Conservation (phyloP, 2,797 vertebrate species). For the Falco berigora region DNA sequence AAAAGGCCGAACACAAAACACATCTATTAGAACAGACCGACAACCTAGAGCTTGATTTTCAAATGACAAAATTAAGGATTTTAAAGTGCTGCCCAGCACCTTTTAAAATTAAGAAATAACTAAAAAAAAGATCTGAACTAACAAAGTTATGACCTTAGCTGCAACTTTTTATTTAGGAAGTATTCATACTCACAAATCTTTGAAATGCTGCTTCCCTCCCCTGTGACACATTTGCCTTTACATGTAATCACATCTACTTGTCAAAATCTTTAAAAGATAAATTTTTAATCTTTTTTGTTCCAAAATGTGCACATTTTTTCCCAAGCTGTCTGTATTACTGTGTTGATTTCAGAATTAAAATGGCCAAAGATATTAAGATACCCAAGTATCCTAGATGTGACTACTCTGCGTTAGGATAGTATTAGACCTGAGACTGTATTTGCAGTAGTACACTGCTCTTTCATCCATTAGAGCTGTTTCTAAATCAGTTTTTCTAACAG, state of each 20-base stretch:
- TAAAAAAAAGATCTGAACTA: not conserved
- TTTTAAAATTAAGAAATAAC: not conserved
- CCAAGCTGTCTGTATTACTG: not conserved
- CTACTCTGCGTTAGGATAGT: not conserved
- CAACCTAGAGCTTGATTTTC: not conserved
- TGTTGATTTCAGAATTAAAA: not conserved
- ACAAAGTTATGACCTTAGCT: not conserved
- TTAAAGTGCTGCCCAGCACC: not conserved
- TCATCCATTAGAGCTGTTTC: not conserved
- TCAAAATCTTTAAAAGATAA: not conserved
- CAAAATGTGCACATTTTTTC: not conserved
- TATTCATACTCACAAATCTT: not conserved
- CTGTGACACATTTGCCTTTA: not conserved
- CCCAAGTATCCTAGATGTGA: not conserved
- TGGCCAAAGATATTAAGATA: not conserved
- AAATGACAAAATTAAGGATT: not conserved
- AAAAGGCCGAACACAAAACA: conserved; percentile 48
- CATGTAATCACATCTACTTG: not conserved
- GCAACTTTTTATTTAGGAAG: not conserved
- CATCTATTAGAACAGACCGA: not conserved
- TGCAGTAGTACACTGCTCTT: not conserved
- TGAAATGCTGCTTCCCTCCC: not conserved
- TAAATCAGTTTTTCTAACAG: not conserved
- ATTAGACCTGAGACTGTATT: not conserved
- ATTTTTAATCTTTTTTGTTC: not conserved